Evolutionary conservation across 1,140 invertebrate species (phyloP).

Genomic region (Probaryconus sp.): DNA sequence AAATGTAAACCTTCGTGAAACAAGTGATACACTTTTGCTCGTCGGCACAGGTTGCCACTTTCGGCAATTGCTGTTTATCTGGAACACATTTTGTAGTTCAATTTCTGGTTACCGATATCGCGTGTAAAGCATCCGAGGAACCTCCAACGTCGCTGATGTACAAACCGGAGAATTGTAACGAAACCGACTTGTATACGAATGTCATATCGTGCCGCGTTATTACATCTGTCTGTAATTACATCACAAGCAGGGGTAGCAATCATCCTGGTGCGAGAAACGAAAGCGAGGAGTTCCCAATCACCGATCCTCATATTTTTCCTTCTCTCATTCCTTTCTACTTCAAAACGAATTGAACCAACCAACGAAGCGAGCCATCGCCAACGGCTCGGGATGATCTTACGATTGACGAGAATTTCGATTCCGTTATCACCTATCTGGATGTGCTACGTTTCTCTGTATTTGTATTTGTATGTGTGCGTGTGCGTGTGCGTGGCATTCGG

Average conservation of each 20-base stretch:
- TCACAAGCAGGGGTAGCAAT: conserved; percentile 60
- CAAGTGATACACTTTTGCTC: conserved; percentile 32
- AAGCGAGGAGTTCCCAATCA: conserved; percentile 58
- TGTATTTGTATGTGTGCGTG: conserved; percentile 36
- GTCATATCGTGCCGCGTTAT: conserved; percentile 52
- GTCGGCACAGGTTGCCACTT: conserved; percentile 15
- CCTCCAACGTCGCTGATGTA: too few relatives aligned
- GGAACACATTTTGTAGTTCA: conserved; percentile 49
- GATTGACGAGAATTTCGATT: conserved; percentile 57
- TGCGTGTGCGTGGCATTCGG: neutral
- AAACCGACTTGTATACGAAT: too few relatives aligned
- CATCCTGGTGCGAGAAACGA: conserved; percentile 59
- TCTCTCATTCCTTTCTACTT: conserved; percentile 33
- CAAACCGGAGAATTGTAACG: too few relatives aligned
- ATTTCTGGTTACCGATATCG: conserved; percentile 48
- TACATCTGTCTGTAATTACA: conserved; percentile 63
- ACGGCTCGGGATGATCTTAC: conserved; percentile 45
- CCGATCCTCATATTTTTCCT: conserved; percentile 22
- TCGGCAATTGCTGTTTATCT: conserved; percentile 48
- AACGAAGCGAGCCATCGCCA: conserved; percentile 25
- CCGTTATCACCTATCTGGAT: conserved; percentile 43
- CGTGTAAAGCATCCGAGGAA: conserved; percentile 37
- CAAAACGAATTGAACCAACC: conserved; percentile 19
- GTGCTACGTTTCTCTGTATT: too few relatives aligned
- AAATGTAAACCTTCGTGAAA: neutral